Evolutionary conservation across 2,113 vertebrate species (phyloP).

Genomic region (Cyanoderma ruficeps): DNA sequence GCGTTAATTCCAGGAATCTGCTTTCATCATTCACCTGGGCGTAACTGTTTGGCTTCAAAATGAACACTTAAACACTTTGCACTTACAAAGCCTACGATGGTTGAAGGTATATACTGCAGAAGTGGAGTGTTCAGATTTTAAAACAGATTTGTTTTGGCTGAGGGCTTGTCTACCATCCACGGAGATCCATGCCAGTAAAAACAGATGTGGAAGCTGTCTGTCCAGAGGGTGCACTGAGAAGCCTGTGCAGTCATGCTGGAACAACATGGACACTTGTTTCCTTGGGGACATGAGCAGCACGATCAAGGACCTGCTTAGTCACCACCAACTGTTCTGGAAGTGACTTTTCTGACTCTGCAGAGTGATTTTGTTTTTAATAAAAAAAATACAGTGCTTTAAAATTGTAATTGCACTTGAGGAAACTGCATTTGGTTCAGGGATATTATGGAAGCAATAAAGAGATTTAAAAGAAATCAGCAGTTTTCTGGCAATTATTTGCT

Average conservation of each 20-base stretch:
- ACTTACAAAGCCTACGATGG: not conserved
- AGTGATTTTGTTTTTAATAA: not conserved
- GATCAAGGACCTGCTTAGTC: not conserved
- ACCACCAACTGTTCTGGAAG: not conserved
- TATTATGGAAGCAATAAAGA: conserved; percentile 22
- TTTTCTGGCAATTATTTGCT: conserved; percentile 47
- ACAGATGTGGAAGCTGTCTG: not conserved
- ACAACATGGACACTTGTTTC: not conserved
- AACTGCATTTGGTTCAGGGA: not conserved
- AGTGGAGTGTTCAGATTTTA: not conserved
- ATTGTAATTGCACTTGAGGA: not conserved
- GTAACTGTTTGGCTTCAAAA: not conserved
- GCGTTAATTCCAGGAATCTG: not conserved
- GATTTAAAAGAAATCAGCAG: not conserved
- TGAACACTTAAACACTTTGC: not conserved
- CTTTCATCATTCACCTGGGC: not conserved
- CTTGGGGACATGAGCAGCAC: not conserved
- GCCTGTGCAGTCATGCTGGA: not conserved
- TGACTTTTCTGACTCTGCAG: not conserved
- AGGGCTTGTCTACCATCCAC: not conserved
- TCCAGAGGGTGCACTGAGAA: not conserved
- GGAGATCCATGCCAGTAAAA: not conserved
- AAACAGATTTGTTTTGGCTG: not conserved
- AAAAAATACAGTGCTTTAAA: not conserved
- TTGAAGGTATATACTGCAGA: not conserved